Percentiles rank a stretch among this genome's conserved stretches.
These are phyloP conservation scores for Nemurella pictetii DNA, from an alignment of 2,888 invertebrate genomes.

Conservation along the genomic window DNA sequence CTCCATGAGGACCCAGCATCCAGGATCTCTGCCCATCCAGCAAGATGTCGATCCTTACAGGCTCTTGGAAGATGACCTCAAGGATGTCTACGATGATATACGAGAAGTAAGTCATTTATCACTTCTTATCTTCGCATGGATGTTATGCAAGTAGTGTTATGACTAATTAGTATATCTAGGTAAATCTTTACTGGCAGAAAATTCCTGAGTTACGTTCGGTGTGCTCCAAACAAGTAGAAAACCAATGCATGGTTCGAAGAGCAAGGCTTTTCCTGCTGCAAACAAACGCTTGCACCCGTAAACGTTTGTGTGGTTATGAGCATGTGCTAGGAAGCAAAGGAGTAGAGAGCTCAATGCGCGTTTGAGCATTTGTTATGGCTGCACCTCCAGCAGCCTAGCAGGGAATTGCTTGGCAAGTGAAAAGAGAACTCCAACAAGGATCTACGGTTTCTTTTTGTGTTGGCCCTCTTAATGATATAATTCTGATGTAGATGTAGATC, in stretches of 20 bases:
- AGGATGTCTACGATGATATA: constrained; percentile 83
- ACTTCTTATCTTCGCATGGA: neutral
- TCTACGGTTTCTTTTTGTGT: neutral
- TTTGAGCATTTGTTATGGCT: neutral
- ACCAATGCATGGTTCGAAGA: too few species aligned
- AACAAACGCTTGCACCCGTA: too few species aligned
- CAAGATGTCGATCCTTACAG: constrained; percentile 85
- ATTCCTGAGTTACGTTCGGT: too few species aligned
- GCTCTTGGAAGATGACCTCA: constrained; percentile 83
- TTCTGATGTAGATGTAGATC: neutral
- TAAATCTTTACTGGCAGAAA: too few species aligned
- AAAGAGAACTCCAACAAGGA: neutral
- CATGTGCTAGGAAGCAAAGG: too few species aligned
- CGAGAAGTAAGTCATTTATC: constrained; percentile 72
- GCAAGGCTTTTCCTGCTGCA: too few species aligned
- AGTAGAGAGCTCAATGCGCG: neutral
- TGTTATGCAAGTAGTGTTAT: neutral
- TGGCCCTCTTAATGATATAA: neutral
- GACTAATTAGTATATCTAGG: too few species aligned
- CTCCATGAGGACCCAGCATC: constrained; percentile 77
- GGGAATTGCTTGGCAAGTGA: too few species aligned
- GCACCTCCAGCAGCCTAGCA: too few species aligned
- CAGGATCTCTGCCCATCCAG: constrained; percentile 73
- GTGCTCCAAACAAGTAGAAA: too few species aligned
- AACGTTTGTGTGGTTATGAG: too few species aligned